Evolutionary conservation across 2,888 invertebrate species (phyloP).

Genomic region (Acrobasis consociella): DNA sequence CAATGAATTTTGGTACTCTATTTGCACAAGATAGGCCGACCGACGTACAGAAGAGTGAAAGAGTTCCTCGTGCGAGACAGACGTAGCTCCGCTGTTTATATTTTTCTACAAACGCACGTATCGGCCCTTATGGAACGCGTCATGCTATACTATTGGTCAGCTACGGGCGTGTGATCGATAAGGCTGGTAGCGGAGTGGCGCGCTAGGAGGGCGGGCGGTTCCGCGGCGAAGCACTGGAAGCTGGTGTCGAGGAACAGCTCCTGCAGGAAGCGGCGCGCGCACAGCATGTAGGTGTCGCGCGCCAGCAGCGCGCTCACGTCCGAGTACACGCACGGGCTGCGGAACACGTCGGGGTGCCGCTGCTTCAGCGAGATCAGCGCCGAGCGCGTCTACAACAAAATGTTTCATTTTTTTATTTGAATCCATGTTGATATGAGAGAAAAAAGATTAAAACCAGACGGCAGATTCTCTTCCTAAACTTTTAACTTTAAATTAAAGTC

Average conservation of each 20-base stretch:
- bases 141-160: neutral
- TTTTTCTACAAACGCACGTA: too few relatives aligned
- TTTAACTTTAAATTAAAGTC: too few relatives aligned
- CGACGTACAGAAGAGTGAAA: too few relatives aligned
- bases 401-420: neutral
- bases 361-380: conserved; percentile 90
- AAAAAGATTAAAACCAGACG: too few relatives aligned
- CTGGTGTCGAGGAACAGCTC: conserved; percentile 95
- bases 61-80: too few relatives aligned
- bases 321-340: conserved; percentile 95
- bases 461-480: too few relatives aligned
- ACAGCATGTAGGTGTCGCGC: conserved; percentile 90
- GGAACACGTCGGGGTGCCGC: conserved; percentile 87
- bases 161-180: too few relatives aligned
- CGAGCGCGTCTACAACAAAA: conserved; percentile 86
- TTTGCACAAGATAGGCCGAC: too few relatives aligned
- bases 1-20: too few relatives aligned
- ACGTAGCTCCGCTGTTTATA: too few relatives aligned
- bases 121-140: neutral
- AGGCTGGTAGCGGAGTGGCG: conserved; percentile 41
- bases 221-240: conserved; percentile 85
- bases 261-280: conserved; percentile 93
- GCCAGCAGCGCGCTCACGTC: conserved; percentile 93
- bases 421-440: too few relatives aligned
- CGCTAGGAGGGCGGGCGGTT: conserved; percentile 75